These are phyloP conservation scores for Lepus europaeus DNA, from an alignment of 2,113 vertebrate genomes.

Conservation along the genomic window DNA sequence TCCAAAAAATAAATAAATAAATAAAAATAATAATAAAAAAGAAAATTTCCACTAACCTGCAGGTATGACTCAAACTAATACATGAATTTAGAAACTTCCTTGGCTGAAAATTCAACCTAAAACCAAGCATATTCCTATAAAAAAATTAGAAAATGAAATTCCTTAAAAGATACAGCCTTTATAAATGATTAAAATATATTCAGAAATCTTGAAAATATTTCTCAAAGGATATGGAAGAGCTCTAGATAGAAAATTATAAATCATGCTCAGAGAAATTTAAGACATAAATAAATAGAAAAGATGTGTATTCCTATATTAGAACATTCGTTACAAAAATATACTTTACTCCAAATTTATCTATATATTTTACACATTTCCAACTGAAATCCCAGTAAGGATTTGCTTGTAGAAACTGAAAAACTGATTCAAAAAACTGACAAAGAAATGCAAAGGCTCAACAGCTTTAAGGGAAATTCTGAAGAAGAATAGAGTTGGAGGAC, in stretches of 20 bases:
- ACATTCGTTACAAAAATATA: background rate
- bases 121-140: background rate
- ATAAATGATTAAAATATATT: background rate
- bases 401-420: background rate
- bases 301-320: background rate
- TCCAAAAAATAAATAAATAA: too few species aligned
- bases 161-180: background rate
- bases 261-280: background rate
- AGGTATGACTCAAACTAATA: background rate
- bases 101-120: background rate
- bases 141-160: constrained; percentile 6
- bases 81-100: background rate
- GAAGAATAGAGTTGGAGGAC: background rate
- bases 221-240: background rate
- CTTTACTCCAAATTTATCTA: background rate
- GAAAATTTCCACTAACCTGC: background rate
- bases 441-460: background rate
- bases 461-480: background rate
- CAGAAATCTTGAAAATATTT: background rate
- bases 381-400: background rate
- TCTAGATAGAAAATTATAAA: background rate
- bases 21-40: too few species aligned
- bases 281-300: background rate
- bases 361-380: background rate
- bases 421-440: background rate